Base-by-base conservation (phyloP, 2,797 vertebrate genomes). In the Muscicapa comitata region DNA sequence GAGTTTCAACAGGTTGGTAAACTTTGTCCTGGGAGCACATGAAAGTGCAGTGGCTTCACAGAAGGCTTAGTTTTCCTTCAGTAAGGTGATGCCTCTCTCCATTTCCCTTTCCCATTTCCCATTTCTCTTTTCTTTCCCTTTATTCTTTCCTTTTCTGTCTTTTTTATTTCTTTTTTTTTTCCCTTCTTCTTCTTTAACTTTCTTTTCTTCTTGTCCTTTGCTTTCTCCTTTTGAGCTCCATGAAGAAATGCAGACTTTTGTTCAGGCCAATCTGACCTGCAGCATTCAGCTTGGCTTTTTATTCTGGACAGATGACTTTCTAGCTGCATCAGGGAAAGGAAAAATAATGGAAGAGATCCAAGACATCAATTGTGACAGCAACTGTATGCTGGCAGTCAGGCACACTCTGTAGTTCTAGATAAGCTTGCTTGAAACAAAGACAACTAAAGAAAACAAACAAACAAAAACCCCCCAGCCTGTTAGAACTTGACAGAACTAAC, bases 391-490 rank as follows among this genome's bases (percentile, higher is more conserved):
- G 42, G 42, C 24, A 74, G 95, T 92, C 93, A 92, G 73, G 70
- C 76, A 90, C 70, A 37, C 76, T 55, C 70, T 73, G 0, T 35
- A 93, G 93, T 90, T 93, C 86, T 29, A 86, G 78, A 78, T 66
- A 81, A 78, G 57, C 63, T 81, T 59, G 29, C 68, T 59, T 86
- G 80, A 96, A 84, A 97, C 87, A 96, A 96, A 93, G 94, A 70
- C 76, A 88, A 58, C 68, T 58, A 70, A 78, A 90, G 84, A 88
- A 94, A 94, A 89, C 74, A 94, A 95, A 85, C 71, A 92, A 90
- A 81, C 45, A 55, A 83, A 88, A 2, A 0, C 1, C 26, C 79
- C 35, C 73, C 50, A 83, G 25, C 78, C 88, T 77, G 48, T 40
- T 80, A 43, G 72, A 96, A 63, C 47, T 28, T 31, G 45, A 38